These are phyloP conservation scores for Phylloscopus whistleri DNA, from an alignment of 2,113 vertebrate genomes.

Conservation along the genomic window DNA sequence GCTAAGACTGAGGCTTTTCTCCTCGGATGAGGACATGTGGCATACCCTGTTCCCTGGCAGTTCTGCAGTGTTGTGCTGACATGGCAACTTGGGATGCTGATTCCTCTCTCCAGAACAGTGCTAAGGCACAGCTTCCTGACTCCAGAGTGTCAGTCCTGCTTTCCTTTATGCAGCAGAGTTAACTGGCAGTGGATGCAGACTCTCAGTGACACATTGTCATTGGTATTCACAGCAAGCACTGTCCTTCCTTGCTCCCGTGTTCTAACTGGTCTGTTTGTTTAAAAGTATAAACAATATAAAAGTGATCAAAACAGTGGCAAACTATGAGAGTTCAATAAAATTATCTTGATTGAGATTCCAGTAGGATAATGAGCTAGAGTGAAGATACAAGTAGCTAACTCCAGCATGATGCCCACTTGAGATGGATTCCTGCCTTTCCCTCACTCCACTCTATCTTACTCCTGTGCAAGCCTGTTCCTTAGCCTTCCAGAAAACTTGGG, in stretches of 20 bases:
- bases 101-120: background rate
- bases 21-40: no score
- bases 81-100: background rate
- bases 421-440: background rate
- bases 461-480: background rate
- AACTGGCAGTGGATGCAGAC: background rate
- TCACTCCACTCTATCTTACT: background rate
- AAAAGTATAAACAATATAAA: background rate
- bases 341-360: background rate
- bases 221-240: background rate
- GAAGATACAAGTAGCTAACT: background rate
- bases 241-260: background rate
- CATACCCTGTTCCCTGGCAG: background rate
- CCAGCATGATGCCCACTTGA: background rate
- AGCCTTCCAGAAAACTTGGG: background rate
- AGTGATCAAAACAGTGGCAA: background rate
- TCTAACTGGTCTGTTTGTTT: background rate
- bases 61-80: background rate
- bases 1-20: background rate
- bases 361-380: background rate
- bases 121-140: background rate
- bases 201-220: background rate
- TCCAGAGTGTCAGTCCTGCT: background rate
- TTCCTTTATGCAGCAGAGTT: background rate
- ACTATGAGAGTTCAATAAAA: background rate